Percentiles rank a stretch among this genome's conserved stretches.
Conservation (phyloP, 2,797 vertebrate species). For the Garrulus glandarius region DNA sequence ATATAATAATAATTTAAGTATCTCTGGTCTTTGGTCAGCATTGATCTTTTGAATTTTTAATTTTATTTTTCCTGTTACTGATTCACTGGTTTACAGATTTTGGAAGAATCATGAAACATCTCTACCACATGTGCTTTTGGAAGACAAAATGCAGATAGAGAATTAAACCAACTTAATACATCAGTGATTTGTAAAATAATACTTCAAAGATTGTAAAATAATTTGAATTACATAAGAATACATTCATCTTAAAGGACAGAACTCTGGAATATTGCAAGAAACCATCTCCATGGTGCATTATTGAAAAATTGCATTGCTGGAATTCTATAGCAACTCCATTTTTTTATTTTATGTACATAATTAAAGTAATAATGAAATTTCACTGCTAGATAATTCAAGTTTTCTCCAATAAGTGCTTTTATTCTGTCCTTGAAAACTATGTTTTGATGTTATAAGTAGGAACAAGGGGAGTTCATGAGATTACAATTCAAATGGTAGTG, state of each 20-base stretch:
- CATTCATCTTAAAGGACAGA: slow-evolving; percentile 12
- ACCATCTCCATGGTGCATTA: neutral
- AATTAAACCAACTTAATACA: slow-evolving; percentile 15
- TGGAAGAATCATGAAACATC: neutral
- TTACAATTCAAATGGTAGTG: neutral
- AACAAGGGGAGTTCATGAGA: neutral
- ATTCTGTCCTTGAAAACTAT: neutral
- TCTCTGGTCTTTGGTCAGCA: neutral
- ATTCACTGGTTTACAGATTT: slow-evolving; percentile 6
- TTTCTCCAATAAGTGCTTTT: neutral
- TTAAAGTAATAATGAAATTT: neutral
- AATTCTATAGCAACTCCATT: neutral
- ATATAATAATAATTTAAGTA: neutral
- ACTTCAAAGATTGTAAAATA: neutral
- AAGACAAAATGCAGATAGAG: neutral
- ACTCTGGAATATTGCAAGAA: neutral
- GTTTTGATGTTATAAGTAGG: neutral
- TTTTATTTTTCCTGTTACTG: neutral
- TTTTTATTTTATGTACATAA: neutral
- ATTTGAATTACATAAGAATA: neutral
- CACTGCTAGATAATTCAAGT: neutral
- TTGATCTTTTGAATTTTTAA: slow-evolving; percentile 15
- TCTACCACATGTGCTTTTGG: neutral
- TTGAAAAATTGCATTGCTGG: neutral
- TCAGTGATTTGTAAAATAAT: neutral